phyloP scores from a whole-genome alignment of 2,113 vertebrate genomes.

The Carassius carassius region DNA sequence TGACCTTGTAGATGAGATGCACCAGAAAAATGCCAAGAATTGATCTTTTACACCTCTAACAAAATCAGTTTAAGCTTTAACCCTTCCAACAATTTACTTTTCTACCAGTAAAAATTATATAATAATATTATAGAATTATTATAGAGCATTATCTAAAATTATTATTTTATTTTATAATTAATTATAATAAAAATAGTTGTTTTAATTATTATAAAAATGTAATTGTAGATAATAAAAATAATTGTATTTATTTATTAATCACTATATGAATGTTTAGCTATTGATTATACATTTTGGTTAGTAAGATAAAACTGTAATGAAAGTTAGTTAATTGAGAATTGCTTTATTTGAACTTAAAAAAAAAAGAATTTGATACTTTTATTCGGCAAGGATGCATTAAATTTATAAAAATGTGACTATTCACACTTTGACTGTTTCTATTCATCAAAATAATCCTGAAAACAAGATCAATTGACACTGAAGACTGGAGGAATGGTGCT shows the following conservation, averaged over 20 bases:
- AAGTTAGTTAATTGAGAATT: too few species aligned
- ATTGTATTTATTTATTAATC: too few species aligned
- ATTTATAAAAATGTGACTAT: background rate
- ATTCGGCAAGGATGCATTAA: too few species aligned
- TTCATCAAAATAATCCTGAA: background rate
- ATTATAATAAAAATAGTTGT: too few species aligned
- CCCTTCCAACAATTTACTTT: background rate
- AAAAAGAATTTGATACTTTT: too few species aligned
- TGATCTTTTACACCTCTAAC: background rate
- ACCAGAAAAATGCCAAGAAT: background rate
- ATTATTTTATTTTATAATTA: background rate
- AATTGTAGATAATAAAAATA: too few species aligned
- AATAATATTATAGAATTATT: too few species aligned
- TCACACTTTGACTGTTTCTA: background rate
- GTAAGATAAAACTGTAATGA: background rate
- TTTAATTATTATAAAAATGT: too few species aligned
- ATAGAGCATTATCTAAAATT: too few species aligned
- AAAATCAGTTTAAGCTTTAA: background rate
- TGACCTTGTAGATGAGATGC: background rate
- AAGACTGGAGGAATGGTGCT: background rate
- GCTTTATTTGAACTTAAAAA: background rate
- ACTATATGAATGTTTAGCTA: too few species aligned
- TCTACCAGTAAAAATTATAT: too few species aligned
- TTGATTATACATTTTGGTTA: background rate
- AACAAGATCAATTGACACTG: background rate